Percentiles rank a stretch among this genome's conserved stretches.
phyloP scores from a whole-genome alignment of 2,888 invertebrate genomes.

The Agonopterix alstromeriana region DNA sequence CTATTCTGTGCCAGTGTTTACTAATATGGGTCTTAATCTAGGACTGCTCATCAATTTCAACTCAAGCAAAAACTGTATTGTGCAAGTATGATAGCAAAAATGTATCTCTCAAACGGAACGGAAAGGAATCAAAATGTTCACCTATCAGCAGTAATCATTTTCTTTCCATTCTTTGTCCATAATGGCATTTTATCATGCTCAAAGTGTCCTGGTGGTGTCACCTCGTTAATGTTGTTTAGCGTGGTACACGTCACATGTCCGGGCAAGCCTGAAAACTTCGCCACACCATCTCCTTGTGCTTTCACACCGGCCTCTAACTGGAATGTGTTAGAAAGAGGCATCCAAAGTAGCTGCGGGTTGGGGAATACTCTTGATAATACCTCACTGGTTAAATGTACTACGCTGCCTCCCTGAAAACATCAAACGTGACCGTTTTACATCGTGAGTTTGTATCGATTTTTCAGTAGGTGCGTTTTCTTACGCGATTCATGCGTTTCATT shows the following conservation, averaged over 20 bases:
- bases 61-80: no score
- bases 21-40: no score
- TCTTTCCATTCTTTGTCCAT: conserved; percentile 88
- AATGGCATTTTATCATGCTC: conserved; percentile 82
- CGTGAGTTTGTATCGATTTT: neutral
- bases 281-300: conserved; percentile 79
- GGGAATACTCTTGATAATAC: conserved; percentile 80
- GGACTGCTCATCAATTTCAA: no score
- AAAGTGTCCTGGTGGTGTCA: conserved; percentile 83
- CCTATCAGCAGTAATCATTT: conserved; percentile 77
- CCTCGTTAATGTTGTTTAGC: conserved; percentile 83
- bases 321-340: conserved; percentile 83
- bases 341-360: conserved; percentile 80
- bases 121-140: conserved; percentile 28
- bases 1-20: no score
- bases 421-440: neutral
- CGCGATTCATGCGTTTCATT: no score
- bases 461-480: neutral
- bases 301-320: conserved; percentile 80
- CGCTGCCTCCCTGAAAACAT: conserved; percentile 82
- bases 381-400: conserved; percentile 89
- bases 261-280: conserved; percentile 82
- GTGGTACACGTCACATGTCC: conserved; percentile 68
- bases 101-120: neutral
- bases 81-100: neutral